Base-by-base conservation (phyloP, 1,140 invertebrate genomes). In the Pogonomyrmex californicus region DNA sequence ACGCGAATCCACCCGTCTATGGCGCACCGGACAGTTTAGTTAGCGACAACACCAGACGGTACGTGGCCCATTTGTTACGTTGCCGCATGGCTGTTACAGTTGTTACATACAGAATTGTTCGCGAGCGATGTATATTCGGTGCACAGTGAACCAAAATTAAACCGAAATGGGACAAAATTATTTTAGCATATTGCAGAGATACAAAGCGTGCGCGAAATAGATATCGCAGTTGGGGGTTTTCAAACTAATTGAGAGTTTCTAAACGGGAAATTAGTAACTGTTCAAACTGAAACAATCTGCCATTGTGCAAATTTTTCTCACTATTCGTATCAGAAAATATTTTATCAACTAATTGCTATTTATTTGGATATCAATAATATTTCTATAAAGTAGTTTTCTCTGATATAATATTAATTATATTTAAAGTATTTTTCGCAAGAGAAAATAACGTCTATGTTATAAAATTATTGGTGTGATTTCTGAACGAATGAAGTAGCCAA, bases 1-100 rank as follows among this genome's bases (percentile, higher is more conserved):
- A 98, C 93, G 97, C 97, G 90, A 99, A 99, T 96, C 98, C 98
- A 71, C 99, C 99, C 56, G 96, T 97, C 93, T 99, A 99, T 95
- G 98, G 98, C 75, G 96, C 97, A 88, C 98, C 98, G 44, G 98
- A 99, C 95, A 96, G 96, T 76, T 96, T 97, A 93, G 98, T 99
- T 68, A 97, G 97, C 88, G 97, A 98, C 91, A 98, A 99, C 95
- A 99, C 98, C 92, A 94, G 93, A 86, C 91, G 93, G 90, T 94
- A 85, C 68, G 85, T 89, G 70, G 70, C 10, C 47, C 30, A 75
- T 75, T 75, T 77, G 41, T 66, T 79, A 60, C 47, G 36, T 23
- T 23, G 23, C 36, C 23, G 36, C 62, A 76, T 38, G 6, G 36
- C 71, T 36, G 10, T 81, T 86, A 88, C 49, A 68, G 62, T 68